These are phyloP conservation scores for Epistrophe eligans DNA, from an alignment of 2,888 invertebrate species.

Conservation along the genomic window DNA sequence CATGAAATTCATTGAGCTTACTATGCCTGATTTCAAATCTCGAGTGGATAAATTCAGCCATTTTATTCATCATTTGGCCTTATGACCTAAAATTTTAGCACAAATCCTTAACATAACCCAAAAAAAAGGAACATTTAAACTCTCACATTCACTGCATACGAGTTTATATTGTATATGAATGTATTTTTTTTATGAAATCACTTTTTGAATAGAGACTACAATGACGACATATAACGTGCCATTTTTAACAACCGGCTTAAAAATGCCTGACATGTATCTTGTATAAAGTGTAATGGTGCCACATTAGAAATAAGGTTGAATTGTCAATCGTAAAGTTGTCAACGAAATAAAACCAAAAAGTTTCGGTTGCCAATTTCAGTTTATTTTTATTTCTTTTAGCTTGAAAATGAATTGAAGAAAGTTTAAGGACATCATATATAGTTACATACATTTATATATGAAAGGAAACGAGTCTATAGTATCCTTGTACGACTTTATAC, in stretches of 20 bases:
- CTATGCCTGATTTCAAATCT: slow-evolving; percentile 8
- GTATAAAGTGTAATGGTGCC: slow-evolving; percentile 11
- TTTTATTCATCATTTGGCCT: slow-evolving; percentile 16
- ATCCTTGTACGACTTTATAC: slow-evolving; percentile 11
- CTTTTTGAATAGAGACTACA: slow-evolving; percentile 2
- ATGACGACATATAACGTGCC: not conserved
- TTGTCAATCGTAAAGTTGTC: slow-evolving; percentile 36
- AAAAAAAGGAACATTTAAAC: not conserved
- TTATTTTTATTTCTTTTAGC: slow-evolving; percentile 9
- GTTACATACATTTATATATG: not conserved
- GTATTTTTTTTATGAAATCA: slow-evolving; percentile 13
- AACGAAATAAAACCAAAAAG: slow-evolving; percentile 36
- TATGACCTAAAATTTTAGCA: slow-evolving; percentile 12
- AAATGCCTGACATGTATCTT: slow-evolving; percentile 15
- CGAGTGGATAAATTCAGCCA: slow-evolving; percentile 14
- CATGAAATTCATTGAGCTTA: slow-evolving; percentile 10
- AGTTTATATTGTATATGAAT: not conserved
- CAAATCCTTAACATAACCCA: not conserved
- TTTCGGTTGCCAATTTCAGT: slow-evolving; percentile 49
- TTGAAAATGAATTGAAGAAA: slow-evolving; percentile 33
- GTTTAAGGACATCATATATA: slow-evolving; percentile 31
- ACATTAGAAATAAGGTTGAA: slow-evolving; percentile 35
- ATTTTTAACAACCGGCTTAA: slow-evolving; percentile 8
- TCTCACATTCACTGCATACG: not conserved
- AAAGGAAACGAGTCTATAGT: not conserved